Evolutionary conservation across 2,113 vertebrate genomes (phyloP), one percentile per base, ranked within the genome.

Genomic region (Eubucco bourcierii): DNA sequence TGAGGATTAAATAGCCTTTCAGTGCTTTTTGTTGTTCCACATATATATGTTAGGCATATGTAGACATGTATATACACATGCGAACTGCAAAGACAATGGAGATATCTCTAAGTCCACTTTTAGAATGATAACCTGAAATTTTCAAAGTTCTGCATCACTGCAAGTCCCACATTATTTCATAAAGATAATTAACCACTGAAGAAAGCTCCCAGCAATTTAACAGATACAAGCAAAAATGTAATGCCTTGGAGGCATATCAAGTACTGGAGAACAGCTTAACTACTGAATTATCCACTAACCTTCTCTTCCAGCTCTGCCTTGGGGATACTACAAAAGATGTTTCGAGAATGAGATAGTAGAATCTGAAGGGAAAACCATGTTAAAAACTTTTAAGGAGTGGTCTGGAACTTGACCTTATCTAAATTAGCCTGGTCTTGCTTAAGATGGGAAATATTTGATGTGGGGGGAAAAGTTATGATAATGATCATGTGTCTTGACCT

Each of bases 261-360:
- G 96, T 95, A 97, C 85, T 90, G 94, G 85, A 94, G 77, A 29
- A 81, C 91, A 97, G 88, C 94, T 97, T 95, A 96, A 91, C 81
- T 93, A 92, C 91, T 92, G 94, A 95, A 94, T 97, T 88, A 96
- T 93, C 87, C 82, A 90, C 94, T 94, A 97, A 95, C 66, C 66
- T 96, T 94, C 95, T 95, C 55, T 94, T 85, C 60, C 96, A 81
- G 46, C 64, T 39, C 79, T 94, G 95, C 85, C 90, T 95, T 88
- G 63, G 53, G 84, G 58, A 97, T 91, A 84, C 33, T 83, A 90
- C 73, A 96, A 94, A 96, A 92, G 80, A 91, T 80, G 77, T 79
- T 97, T 89, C 72, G 92, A 95, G 75, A 95, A 55, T 34, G 87
- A 94, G 67, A 80, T 89, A 67, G 88, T 95, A 90, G 39, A 28